Base-by-base conservation (phyloP, 2,888 invertebrate genomes). In the Dryobotodes eremita region DNA sequence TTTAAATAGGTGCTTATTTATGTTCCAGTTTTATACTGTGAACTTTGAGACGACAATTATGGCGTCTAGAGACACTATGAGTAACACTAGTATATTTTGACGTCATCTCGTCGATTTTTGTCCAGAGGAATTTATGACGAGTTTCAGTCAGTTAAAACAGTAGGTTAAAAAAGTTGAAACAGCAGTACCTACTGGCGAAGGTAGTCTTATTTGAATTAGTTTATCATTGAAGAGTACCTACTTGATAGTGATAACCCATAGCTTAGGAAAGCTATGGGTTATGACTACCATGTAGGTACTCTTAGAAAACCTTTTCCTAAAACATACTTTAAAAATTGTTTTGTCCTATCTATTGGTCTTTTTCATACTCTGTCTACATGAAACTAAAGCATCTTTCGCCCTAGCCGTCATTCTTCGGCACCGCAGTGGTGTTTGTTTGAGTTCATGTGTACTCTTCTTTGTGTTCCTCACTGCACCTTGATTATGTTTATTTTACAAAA, bases 401-500 rank as follows among this genome's bases (percentile, higher is more conserved):
- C 53, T 50, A 36, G 46, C 4, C 55, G 15, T 57, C 11, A 64
- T 71, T 71, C 66, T 61, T 1, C 17, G 15, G 23, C 36, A 62
- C 64, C 36, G 69, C 42, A 70, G 55, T 73, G 64, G 50, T 13
- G 46, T 59, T 79, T 86, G 80, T 88, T 75, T 81, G 66, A 69
- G 13, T 71, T 78, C 17, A 13, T 72, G 83, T 79, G 50, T 68
- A 79, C 69, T 48, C 70, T 57, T 57, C 79, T 83, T 85, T 87
- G 84, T 85, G 79, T 82, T 69, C 69, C 50, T 36, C 76, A 66
- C 42, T 80, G 65, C 77, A 81, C 80, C 69, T 75, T 88, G 79
- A 88, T 86, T 80, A 78, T 89, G 89, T 91, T 90, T 91, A 84
- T 78, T 82, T 86, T 88, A 73, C 82, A 81, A 85, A 91, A 90